Base-by-base conservation (phyloP, 2,113 vertebrate species). In the Megaptera novaeangliae region DNA sequence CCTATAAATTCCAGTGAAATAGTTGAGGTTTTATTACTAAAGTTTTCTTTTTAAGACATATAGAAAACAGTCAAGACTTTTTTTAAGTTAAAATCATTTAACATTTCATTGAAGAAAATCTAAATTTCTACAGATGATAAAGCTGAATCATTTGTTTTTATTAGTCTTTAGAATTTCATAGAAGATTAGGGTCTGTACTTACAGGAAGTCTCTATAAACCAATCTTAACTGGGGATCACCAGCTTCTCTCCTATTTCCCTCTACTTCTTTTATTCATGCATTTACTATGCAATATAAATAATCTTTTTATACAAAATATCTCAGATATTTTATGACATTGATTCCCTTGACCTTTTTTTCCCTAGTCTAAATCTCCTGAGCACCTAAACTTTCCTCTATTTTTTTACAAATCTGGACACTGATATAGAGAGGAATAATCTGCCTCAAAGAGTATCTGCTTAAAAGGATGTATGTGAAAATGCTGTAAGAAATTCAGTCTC, bases 41-140 rank as follows among this genome's bases (percentile, higher is more conserved):
- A 74, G 13, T 95, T 94, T 94, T 91, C 34, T 2, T 96, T 96
- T 95, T 83, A 96, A 46, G 69, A 74, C 34, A 83, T 5, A 41
- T 44, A 77, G 71, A 91, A 97, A 95, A 74, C 31, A 91, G 14
- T 36, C 34, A 78, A 72, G 9, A 31, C 36, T 86, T 87, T 77
- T 77, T 80, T 36, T 15, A 46, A 75, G 25, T 77, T 87, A 39
- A 21, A 72, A 75, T 80, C 7, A 89, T 68, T 72, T 68, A 81
- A 72, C 41, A 88, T 77, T 94, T 86, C 55, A 88, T 23, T 87
- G 49, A 52, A 96, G 91, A 55, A 78, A 94, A 61, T 39, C 31
- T 49, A 75, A 81, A 61, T 88, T 92, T 96, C 25, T 87, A 44
- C 4, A 83, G 21, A 41, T 39, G 27, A 75, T 71, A 69, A 90